Base-by-base conservation (phyloP, 2,888 invertebrate genomes). In the Digitonthophagus gazella region DNA sequence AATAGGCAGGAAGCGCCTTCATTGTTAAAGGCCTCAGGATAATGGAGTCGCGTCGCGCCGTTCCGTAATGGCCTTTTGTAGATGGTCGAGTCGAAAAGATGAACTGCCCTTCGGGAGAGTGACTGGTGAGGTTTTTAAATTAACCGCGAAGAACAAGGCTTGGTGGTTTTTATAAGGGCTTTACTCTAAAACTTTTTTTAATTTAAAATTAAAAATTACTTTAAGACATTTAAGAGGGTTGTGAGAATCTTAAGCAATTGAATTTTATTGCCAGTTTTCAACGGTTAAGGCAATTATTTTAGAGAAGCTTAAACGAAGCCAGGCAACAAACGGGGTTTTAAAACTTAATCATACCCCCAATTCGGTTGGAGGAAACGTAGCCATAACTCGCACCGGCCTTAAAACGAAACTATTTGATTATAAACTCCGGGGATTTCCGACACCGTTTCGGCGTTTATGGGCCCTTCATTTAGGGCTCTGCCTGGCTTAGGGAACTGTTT, bases 61-160 rank as follows among this genome's bases (percentile, higher is more conserved):
- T 74, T 20, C 73, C 74, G 73, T 75, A 74, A 74, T 71, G 71
- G 72, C 70, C 72, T 73, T 74, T 74, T 73, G 74, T 75, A 71
- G 69, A 61, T 69, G 71, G 71, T 71, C 71, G 70, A 69, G 72
- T 71, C 20, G 19, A 61, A 18, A 61, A 20, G 19, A 61, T 19
- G 19, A 61, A 19, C 61, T n/a, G 18, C 61, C 61, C 20, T 20
- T 61, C 18, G 14, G 18, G 61, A 3, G 6, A 19, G 16, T 20
- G n/a, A 16, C 18, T 19, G 19, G 20, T 61, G 20, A 44, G 28
- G 5, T 19, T 61, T 61, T 19, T 18, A 61, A 20, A 61, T 61
- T 61, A 61, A 61, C 18, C 61, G 1, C 15, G 4, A 58, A 58
- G 28, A 44, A 6, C 22, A 44, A 44, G 28, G 28, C n/a, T n/a